A percentile compares a stretch with the other conserved stretches of the same genome.
Conservation (phyloP, 2,888 invertebrate genomes). For the Drosophila quasianomalipes region DNA sequence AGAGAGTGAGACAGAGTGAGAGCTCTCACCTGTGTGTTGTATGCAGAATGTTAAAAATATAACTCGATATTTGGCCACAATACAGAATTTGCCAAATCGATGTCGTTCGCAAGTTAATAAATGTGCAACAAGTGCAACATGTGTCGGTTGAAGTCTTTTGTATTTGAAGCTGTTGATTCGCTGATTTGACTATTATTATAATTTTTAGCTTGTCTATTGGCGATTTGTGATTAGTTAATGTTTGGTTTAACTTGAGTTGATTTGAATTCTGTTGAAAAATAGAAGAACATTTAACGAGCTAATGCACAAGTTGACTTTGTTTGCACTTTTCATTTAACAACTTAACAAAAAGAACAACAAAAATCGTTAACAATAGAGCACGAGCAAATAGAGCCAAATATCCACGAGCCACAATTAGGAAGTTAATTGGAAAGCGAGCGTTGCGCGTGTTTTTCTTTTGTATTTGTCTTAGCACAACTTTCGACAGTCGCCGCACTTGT, state of each 20-base stretch:
- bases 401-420: not conserved
- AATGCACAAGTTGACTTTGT: constrained; percentile 6
- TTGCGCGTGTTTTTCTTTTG: constrained; percentile 35
- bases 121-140: constrained; percentile 1
- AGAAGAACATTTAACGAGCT: not conserved
- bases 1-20: not conserved
- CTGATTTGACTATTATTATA: not conserved
- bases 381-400: constrained; percentile 20
- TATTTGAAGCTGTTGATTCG: not conserved
- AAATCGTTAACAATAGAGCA: not conserved
- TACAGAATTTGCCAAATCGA: not conserved
- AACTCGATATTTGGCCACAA: not conserved
- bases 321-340: constrained; percentile 30
- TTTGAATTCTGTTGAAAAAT: not conserved
- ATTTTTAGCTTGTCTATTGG: not conserved
- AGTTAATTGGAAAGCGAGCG: constrained; percentile 3
- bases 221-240: not conserved
- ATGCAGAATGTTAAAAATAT: not conserved
- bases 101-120: not conserved
- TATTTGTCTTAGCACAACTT: constrained; percentile 45
- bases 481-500: constrained; percentile 16
- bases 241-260: not conserved
- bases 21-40: constrained; percentile 5
- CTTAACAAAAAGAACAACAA: constrained; percentile 47
- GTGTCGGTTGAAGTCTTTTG: constrained; percentile 5